Base-by-base conservation (phyloP, 2,797 vertebrate species). In the Anguilla pacifica region DNA sequence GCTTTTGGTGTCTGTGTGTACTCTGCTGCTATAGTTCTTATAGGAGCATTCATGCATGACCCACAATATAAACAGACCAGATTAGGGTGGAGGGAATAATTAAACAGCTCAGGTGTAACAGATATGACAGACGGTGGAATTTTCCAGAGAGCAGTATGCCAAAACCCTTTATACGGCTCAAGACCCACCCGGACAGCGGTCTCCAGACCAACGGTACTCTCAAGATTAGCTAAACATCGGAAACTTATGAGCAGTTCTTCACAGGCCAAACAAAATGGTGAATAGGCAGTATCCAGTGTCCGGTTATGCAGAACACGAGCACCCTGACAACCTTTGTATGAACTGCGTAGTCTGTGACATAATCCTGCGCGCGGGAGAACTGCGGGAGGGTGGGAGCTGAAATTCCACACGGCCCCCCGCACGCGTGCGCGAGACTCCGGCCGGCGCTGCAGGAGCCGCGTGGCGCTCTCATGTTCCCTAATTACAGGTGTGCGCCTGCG, bases 371-470 rank as follows among this genome's bases (percentile, higher is more conserved):
- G 43, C 46, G 13, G 46, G 53, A 28, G 57, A n/a, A 72, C 55
- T 11, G n/a, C 19, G 39, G 2, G 39, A 61, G 77, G 90, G 89
- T 11, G 2, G n/a, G n/a, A 15, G 39, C 10, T 89, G 90, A 90
- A 91, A 93, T 91, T 93, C 91, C 91, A 90, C 87, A 79, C 86
- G 84, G 90, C 77, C 74, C 85, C 89, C 39, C 39, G 39, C 86
- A 46, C 86, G 92, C 13, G 59, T 53, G 84, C 74, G 67, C 53
- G 46, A 87, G 89, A 87, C 86, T 3, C 57, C 88, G 1, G 31
- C 35, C 51, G 9, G 77, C 77, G 9, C 43, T 25, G 22, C 19
- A 6, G 77, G 43, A 81, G 43, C 6, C 77, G 86, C 59, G 88
- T 55, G 70, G 82, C 81, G 49, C 89, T 88, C 31, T 39, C 25